Evolutionary conservation across 2,888 invertebrate genomes (phyloP).

Genomic region (Charanyca ferruginea): DNA sequence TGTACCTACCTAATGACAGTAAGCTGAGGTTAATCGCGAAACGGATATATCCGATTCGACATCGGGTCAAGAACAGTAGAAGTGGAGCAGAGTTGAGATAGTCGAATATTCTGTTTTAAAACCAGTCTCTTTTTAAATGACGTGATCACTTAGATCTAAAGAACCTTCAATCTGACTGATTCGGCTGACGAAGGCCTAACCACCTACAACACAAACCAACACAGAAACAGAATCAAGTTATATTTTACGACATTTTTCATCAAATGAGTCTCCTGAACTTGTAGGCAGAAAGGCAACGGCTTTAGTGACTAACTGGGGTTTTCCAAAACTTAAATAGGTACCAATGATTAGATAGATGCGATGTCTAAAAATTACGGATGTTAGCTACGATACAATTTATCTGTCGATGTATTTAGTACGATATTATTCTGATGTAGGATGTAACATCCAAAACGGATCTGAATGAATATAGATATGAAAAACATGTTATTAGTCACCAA

Average conservation of each 20-base stretch:
- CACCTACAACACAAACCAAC: constrained; percentile 3
- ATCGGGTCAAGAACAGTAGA: too few species aligned
- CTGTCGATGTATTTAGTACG: neutral
- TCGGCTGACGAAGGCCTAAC: neutral
- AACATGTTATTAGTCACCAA: neutral
- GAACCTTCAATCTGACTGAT: neutral
- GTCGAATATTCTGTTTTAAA: neutral
- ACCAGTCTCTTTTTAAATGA: neutral
- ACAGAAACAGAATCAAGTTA: constrained; percentile 18
- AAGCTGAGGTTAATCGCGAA: too few species aligned
- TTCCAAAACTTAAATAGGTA: constrained; percentile 42
- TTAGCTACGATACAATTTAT: constrained; percentile 12
- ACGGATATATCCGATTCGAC: too few species aligned
- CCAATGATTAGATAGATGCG: constrained; percentile 19
- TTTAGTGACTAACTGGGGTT: constrained; percentile 54
- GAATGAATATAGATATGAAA: constrained; percentile 5
- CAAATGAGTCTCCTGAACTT: constrained; percentile 5
- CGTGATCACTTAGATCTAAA: neutral
- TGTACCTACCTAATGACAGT: too few species aligned
- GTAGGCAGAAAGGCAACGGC: constrained; percentile 28
- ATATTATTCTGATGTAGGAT: neutral
- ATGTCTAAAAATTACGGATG: neutral
- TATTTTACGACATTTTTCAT: constrained; percentile 12
- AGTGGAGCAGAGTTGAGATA: neutral
- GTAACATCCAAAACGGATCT: constrained; percentile 17